A percentile compares a stretch with the other conserved stretches of the same genome.
phyloP scores from a whole-genome alignment of 64 coral and sea anemone genomes.

The Astreopora myriophthalma region DNA sequence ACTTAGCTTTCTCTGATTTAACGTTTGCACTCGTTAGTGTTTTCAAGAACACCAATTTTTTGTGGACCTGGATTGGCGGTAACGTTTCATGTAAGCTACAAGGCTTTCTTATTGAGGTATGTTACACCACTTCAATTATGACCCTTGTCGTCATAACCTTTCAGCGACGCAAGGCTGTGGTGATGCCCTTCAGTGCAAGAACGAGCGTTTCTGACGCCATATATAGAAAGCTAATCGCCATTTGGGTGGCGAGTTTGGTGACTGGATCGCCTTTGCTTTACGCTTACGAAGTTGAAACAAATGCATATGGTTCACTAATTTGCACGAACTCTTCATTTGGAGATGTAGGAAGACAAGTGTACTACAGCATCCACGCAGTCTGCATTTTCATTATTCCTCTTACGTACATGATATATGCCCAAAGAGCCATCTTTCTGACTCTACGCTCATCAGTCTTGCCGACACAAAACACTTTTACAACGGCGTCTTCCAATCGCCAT shows the following conservation, averaged over 20 bases:
- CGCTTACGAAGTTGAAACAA: neutral
- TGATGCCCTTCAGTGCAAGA: neutral
- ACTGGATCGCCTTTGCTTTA: slow-evolving; percentile 43
- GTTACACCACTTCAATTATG: slow-evolving; percentile 44
- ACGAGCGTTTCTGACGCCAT: neutral
- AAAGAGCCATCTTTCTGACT: neutral
- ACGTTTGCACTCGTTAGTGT: slow-evolving; percentile 16
- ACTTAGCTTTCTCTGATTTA: slow-evolving; percentile 37
- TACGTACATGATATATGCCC: neutral
- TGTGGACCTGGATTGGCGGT: slow-evolving; percentile 28
- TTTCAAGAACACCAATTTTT: slow-evolving; percentile 15
- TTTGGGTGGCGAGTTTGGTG: neutral
- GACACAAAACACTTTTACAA: neutral
- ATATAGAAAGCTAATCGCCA: neutral
- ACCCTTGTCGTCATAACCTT: slow-evolving; percentile 44
- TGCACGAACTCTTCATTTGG: slow-evolving; percentile 18
- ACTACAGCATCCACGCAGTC: slow-evolving; percentile 32
- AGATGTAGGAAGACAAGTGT: slow-evolving; percentile 42
- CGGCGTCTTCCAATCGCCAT: neutral
- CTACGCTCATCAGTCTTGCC: neutral
- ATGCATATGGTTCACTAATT: neutral
- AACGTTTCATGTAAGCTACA: slow-evolving; percentile 29
- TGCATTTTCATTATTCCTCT: slow-evolving; percentile 26
- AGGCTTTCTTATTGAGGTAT: slow-evolving; percentile 32
- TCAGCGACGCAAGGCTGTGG: slow-evolving; percentile 34